phyloP scores from a whole-genome alignment of 2,113 vertebrate species.

The Sapajus apella region DNA sequence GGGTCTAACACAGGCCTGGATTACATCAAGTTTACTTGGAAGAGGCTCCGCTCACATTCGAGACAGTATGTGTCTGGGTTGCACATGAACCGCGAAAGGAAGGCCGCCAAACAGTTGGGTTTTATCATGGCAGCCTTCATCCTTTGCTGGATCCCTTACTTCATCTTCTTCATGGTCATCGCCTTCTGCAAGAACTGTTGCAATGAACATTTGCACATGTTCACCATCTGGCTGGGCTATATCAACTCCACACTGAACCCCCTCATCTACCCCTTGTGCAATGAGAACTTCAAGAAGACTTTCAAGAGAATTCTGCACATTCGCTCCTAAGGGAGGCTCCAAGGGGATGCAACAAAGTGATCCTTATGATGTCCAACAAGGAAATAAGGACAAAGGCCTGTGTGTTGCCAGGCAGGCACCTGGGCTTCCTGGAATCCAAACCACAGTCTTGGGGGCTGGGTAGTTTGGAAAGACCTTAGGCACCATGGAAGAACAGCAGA shows the following conservation, averaged over 20 bases:
- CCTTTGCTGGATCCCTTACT: constrained; percentile 98
- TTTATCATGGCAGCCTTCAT: constrained; percentile 95
- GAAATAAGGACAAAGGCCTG: not conserved
- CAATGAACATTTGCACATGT: constrained; percentile 89
- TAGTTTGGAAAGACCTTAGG: not conserved
- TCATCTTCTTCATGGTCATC: constrained; percentile 93
- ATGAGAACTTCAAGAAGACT: constrained; percentile 95
- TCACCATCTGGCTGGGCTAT: constrained; percentile 97
- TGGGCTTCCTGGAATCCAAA: constrained; percentile 16
- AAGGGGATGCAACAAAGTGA: not conserved
- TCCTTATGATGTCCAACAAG: not conserved
- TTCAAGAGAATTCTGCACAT: constrained; percentile 93
- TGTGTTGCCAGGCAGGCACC: not conserved
- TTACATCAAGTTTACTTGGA: constrained; percentile 90
- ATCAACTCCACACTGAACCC: constrained; percentile 97
- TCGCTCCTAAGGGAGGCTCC: constrained; percentile 40
- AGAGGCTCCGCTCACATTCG: constrained; percentile 87
- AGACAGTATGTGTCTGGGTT: constrained; percentile 84
- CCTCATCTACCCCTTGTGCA: constrained; percentile 96
- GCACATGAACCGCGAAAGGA: constrained; percentile 90
- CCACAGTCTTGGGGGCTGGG: not conserved
- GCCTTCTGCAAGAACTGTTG: constrained; percentile 89
- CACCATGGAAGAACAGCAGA: not conserved
- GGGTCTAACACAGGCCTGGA: constrained; percentile 76
- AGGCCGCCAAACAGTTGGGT: constrained; percentile 95